phyloP scores from a whole-genome alignment of 2,113 vertebrate species.

The Poeciliopsis prolifica region DNA sequence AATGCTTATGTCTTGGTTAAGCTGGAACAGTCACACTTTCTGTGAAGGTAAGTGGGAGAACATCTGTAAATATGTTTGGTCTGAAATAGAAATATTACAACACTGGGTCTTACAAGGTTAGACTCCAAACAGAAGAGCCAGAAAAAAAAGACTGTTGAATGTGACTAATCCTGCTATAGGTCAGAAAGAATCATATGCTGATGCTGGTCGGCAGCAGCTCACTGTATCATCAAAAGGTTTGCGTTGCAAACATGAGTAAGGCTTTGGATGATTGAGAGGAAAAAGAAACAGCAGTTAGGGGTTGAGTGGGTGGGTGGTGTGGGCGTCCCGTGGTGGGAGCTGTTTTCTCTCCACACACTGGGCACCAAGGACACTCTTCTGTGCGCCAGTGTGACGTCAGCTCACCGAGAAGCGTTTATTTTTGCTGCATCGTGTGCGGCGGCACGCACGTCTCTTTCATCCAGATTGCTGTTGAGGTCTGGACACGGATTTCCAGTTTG shows the following conservation, averaged over 20 bases:
- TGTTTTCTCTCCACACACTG: slow-evolving; percentile 81
- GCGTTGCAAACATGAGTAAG: slow-evolving; percentile 64
- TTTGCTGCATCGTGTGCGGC: slow-evolving; percentile 76
- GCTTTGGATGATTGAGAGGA: slow-evolving; percentile 64
- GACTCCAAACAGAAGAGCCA: background rate
- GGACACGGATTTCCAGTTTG: slow-evolving; percentile 6
- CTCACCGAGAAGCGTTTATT: slow-evolving; percentile 77
- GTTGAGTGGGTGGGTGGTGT: slow-evolving; percentile 53
- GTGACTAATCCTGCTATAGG: slow-evolving; percentile 10
- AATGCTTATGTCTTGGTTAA: no score
- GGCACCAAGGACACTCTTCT: slow-evolving; percentile 48
- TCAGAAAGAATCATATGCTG: slow-evolving; percentile 35
- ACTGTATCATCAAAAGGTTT: slow-evolving; percentile 62
- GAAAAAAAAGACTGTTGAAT: background rate
- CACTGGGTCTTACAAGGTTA: no score
- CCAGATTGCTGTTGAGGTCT: slow-evolving; percentile 16
- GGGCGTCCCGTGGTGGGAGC: slow-evolving; percentile 61
- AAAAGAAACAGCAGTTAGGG: slow-evolving; percentile 72
- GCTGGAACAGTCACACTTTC: no score
- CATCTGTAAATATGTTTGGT: no score
- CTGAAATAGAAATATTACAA: no score
- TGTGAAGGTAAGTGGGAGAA: no score
- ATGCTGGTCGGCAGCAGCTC: slow-evolving; percentile 42
- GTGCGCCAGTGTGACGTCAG: slow-evolving; percentile 56
- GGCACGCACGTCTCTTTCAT: slow-evolving; percentile 53